Evolutionary conservation across 2,888 invertebrate genomes (phyloP), one percentile per base, ranked within the genome.

Genomic region (Scaptomyza caliginosa): DNA sequence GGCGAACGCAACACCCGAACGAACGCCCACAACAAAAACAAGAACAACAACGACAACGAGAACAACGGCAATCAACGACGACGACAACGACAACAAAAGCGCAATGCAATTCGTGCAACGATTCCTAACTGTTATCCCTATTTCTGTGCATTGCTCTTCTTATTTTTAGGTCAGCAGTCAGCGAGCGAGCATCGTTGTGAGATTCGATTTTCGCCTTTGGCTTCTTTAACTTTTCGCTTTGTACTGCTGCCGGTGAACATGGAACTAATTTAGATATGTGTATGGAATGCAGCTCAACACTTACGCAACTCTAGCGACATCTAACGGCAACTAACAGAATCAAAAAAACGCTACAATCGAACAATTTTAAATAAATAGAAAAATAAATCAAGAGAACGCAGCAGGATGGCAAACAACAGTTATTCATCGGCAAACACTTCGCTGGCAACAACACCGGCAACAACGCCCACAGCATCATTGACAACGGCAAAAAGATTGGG

Each of bases 401-500:
- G n/a, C 13, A 30, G 23, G 11, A 72, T 74, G 74, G 68, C 72
- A 59, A 73, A 55, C 38, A 65, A 59, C 34, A 60, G 58, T 67
- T 63, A 48, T 39, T 67, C 73, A 46, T 77, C 80, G 64, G 76
- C 81, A 34, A 77, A 67, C 17, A 54, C 78, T 46, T 78, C 77
- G 52, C 64, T 77, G 36, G 77, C 77, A 17, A 79, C 77, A 58
- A 79, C 74, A 26, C 74, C 74, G 68, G 72, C 75, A 49, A 73
- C 72, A 23, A 76, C 72, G 36, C 76, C 72, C 17, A 76, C 72
- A 2, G 72, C 72, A 17, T 30, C 72, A 17, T 30, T 71, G 72
- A 65, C 77, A 67, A 68, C 72, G 13, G 77, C 74, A 21, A 76
- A 73, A 45, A 80, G 86, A 39, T 76, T 86, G 56, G 86, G 88